These are phyloP conservation scores for Neoascia interrupta DNA, from an alignment of 2,888 invertebrate species.

Conservation along the genomic window DNA sequence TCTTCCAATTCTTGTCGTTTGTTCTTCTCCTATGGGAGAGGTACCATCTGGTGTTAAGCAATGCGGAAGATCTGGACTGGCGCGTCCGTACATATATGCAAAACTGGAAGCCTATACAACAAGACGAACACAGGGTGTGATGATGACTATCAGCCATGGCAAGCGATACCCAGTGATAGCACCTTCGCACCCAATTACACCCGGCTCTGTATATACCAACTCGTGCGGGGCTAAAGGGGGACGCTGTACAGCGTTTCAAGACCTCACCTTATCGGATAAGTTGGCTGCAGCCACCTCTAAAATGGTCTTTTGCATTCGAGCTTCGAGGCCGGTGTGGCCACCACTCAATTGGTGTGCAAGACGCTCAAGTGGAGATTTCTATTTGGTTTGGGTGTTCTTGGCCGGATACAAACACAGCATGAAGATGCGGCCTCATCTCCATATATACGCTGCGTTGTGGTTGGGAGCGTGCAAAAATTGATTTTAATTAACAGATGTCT, in stretches of 20 bases:
- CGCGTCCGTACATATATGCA: not conserved
- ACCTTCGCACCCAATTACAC: conserved; percentile 65
- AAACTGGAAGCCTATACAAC: conserved; percentile 21
- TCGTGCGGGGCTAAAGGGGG: no score
- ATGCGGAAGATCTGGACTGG: conserved; percentile 55
- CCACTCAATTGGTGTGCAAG: conserved; percentile 5
- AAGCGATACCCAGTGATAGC: conserved; percentile 26
- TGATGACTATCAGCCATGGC: conserved; percentile 9
- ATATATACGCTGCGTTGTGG: not conserved
- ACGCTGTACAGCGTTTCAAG: no score
- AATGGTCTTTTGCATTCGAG: conserved; percentile 32
- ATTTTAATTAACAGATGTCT: conserved; percentile 50
- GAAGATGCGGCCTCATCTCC: conserved; percentile 20
- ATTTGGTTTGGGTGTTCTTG: conserved; percentile 10
- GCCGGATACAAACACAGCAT: conserved; percentile 1
- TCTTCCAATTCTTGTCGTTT: conserved; percentile 10
- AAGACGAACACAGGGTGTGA: conserved; percentile 9
- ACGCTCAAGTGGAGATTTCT: conserved; percentile 40
- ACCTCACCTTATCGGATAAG: conserved; percentile 41
- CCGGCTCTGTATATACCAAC: not conserved
- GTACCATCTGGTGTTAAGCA: conserved; percentile 15
- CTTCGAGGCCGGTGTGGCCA: conserved; percentile 1
- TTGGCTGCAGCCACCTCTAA: conserved; percentile 2
- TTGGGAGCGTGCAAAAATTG: conserved; percentile 31
- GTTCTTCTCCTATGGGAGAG: not conserved